These are phyloP conservation scores for Athene cunicularia DNA, from an alignment of 2,113 vertebrate species.

Conservation along the genomic window DNA sequence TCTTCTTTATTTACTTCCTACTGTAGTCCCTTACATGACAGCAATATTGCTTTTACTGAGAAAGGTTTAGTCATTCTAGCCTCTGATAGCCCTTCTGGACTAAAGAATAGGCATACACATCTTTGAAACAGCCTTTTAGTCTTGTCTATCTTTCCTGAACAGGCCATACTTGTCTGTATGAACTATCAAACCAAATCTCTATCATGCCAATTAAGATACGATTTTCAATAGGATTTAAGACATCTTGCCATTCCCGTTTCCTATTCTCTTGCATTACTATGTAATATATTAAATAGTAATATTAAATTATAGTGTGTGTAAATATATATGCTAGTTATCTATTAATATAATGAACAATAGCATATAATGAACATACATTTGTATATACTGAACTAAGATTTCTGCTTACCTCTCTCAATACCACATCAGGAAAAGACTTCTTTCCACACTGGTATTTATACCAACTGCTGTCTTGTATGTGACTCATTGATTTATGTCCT, in stretches of 20 bases:
- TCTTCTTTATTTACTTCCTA: background rate
- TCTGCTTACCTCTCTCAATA: background rate
- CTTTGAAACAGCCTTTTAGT: background rate
- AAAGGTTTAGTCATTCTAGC: background rate
- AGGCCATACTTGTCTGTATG: background rate
- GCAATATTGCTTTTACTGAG: background rate
- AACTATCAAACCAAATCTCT: background rate
- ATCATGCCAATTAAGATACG: background rate
- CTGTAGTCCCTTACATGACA: background rate
- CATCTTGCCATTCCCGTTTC: background rate
- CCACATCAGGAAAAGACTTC: background rate
- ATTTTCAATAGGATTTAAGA: background rate
- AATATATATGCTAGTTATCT: background rate
- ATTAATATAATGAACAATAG: background rate
- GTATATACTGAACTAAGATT: background rate
- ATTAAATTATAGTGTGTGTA: background rate
- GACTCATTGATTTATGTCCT: background rate
- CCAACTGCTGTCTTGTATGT: background rate
- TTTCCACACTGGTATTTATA: background rate
- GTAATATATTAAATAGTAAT: background rate
- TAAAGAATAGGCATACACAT: background rate
- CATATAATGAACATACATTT: background rate
- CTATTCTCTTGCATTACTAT: background rate
- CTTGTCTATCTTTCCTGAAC: background rate
- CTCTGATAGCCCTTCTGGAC: background rate